These are phyloP conservation scores for Neosilurus mollespiculum DNA, from an alignment of 2,797 vertebrate genomes.

Conservation along the genomic window DNA sequence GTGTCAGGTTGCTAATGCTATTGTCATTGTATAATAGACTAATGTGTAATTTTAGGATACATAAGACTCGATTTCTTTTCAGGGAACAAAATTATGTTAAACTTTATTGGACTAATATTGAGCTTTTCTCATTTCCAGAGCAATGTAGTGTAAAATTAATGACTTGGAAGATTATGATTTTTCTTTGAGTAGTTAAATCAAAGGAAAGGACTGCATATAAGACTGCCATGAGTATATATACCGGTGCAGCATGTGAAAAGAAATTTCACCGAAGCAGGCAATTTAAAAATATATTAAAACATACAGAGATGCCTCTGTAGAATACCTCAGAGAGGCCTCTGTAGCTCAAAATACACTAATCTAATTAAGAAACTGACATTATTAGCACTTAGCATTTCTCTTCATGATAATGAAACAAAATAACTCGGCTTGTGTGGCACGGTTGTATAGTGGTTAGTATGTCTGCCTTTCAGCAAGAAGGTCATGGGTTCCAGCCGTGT, in stretches of 20 bases:
- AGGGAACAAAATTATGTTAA: background rate
- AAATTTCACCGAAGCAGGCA: constrained; percentile 48
- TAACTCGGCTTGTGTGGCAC: no score
- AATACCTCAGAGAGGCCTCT: constrained; percentile 42
- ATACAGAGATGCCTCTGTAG: constrained; percentile 41
- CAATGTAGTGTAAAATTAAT: constrained; percentile 29
- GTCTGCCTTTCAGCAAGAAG: no score
- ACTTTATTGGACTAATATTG: background rate
- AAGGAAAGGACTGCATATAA: constrained; percentile 32
- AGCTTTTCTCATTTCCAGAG: background rate
- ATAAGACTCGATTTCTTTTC: constrained; percentile 11
- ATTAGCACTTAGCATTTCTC: background rate
- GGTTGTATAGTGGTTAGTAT: no score
- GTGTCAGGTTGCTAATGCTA: constrained; percentile 15
- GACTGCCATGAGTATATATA: constrained; percentile 11
- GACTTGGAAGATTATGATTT: constrained; percentile 42
- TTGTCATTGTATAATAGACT: constrained; percentile 24
- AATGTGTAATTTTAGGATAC: background rate
- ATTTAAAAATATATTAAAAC: constrained; percentile 61
- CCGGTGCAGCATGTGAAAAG: constrained; percentile 2
- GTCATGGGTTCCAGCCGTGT: no score
- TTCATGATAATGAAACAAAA: no score
- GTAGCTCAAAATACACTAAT: constrained; percentile 39
- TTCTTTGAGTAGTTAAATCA: constrained; percentile 33
- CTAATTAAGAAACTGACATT: constrained; percentile 54